Conservation (phyloP, 2,797 vertebrate genomes). For the Adelosebastes latens region DNA sequence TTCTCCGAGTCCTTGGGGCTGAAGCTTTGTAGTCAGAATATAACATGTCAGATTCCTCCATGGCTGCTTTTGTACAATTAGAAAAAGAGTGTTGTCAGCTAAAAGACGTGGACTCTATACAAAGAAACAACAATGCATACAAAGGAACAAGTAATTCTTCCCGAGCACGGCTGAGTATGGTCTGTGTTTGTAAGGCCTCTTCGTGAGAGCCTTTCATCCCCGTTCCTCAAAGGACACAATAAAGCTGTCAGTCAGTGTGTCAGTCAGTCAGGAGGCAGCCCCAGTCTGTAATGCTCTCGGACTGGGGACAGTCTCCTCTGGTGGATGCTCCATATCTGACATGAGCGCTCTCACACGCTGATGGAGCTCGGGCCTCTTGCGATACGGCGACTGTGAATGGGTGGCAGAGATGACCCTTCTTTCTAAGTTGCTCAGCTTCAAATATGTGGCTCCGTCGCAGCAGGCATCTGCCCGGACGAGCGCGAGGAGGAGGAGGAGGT, state of each 20-base stretch:
- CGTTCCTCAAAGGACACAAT: constrained; percentile 69
- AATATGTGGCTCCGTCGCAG: constrained; percentile 44
- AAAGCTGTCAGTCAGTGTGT: constrained; percentile 73
- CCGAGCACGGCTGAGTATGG: constrained; percentile 33
- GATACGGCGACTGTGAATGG: constrained; percentile 49
- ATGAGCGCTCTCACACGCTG: constrained; percentile 35
- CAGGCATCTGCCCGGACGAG: constrained; percentile 61
- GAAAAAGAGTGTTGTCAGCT: constrained; percentile 59
- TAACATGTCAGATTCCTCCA: constrained; percentile 34
- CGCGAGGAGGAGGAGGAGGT: neutral
- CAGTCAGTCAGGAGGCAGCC: constrained; percentile 57
- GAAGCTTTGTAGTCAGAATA: constrained; percentile 29
- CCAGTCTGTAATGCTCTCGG: constrained; percentile 44
- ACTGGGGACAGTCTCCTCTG: constrained; percentile 57
- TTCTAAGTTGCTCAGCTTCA: constrained; percentile 66
- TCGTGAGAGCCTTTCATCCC: constrained; percentile 62
- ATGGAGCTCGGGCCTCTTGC: constrained; percentile 38
- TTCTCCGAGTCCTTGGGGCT: constrained; percentile 2
- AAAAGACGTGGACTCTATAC: constrained; percentile 51
- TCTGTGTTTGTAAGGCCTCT: constrained; percentile 62
- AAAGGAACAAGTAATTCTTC: constrained; percentile 55
- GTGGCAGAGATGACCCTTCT: constrained; percentile 58
- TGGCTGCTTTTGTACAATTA: constrained; percentile 54
- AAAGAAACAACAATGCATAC: constrained; percentile 63
- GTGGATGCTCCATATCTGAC: constrained; percentile 64